Evolutionary conservation across 1,140 invertebrate genomes (phyloP).

Genomic region (Cotesia chilonis): DNA sequence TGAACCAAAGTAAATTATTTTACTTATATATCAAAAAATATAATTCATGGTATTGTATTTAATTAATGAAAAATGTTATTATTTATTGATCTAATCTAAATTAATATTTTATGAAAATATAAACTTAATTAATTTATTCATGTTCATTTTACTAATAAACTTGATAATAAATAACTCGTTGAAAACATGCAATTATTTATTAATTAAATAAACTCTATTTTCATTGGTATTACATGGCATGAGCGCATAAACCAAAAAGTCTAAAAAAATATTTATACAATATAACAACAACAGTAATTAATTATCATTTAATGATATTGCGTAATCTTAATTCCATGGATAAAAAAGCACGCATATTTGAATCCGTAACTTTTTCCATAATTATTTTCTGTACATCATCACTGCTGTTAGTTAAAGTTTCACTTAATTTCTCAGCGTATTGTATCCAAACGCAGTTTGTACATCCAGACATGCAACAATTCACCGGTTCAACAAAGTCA

Average conservation of each 20-base stretch:
- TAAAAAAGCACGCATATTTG: slow-evolving; percentile 82
- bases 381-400: slow-evolving; percentile 77
- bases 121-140: no score
- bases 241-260: no score
- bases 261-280: no score
- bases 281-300: not conserved
- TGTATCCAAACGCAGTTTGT: slow-evolving; percentile 94
- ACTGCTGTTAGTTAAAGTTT: slow-evolving; percentile 74
- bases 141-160: no score
- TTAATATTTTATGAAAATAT: no score
- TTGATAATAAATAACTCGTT: no score
- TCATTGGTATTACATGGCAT: no score
- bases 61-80: not conserved
- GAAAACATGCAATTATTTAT: no score
- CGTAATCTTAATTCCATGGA: slow-evolving; percentile 73
- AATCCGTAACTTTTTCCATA: slow-evolving; percentile 80
- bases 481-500: slow-evolving; percentile 73
- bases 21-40: not conserved
- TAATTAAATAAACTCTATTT: no score
- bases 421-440: slow-evolving; percentile 84
- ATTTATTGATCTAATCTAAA: not conserved
- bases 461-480: slow-evolving; percentile 94
- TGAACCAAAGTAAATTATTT: slow-evolving; percentile 4
- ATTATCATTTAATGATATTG: slow-evolving; percentile 51
- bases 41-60: not conserved